Base-by-base conservation (phyloP, 1,140 invertebrate species). In the Bacillus rossius region DNA sequence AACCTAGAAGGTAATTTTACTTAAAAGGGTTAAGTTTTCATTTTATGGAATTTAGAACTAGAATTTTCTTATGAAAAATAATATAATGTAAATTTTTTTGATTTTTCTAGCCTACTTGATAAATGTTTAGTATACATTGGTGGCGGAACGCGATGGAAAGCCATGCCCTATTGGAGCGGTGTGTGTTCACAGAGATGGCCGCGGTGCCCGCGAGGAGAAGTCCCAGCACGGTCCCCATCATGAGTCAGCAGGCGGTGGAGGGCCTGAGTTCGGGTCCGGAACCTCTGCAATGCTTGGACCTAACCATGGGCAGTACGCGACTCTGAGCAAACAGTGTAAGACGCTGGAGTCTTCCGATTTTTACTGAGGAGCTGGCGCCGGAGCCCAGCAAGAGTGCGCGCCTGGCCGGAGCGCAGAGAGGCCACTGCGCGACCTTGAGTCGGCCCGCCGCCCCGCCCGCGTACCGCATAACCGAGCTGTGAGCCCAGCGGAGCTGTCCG, bases 301-400 rank as follows among this genome's bases (percentile, higher is more conserved):
- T 48, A 71, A 73, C 66, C 67, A 73, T 69, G 75, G 75, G 43
- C 75, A 79, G 69, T 79, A 79, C 68, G 73, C 76, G 60, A 79
- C 92, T 78, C 78, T 94, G 72, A 92, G 89, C 84, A 93, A 92
- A 78, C 90, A 93, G 77, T 94, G 92, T 84, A 94, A 94, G 77
- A 94, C 92, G 57, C 79, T 94, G n/a, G 92, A 94, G 77, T 90
- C 90, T 45, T 91, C 85, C 68, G 91, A 94, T 78, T 94, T 94
- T 76, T 94, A 94, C 88, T 94, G 89, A 92, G 88, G 75, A 69
- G 73, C 75, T 74, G 76, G 75, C 75, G 2, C 34, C 55, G 16
- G 16, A 22, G 43, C 34, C 34, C 23, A 57, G 19, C 23, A 48
- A 16, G 22, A 22, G 42, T 38, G 23, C 53, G 16, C 53, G 14